Evolutionary conservation across 2,797 vertebrate species (phyloP).

Genomic region (Sebastes taczanowskii): DNA sequence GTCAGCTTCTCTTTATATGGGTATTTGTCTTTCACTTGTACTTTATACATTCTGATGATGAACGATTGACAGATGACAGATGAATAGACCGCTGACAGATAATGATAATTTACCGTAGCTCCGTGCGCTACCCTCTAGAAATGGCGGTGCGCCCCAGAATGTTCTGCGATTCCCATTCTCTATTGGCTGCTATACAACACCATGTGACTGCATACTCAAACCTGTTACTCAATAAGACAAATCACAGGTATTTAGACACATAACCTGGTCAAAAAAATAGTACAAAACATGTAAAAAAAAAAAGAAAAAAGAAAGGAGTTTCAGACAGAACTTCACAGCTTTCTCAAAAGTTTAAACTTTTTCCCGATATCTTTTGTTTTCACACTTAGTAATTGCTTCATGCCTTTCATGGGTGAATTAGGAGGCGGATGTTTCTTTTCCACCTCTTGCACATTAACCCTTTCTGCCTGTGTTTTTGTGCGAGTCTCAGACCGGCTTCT

Average conservation of each 20-base stretch:
- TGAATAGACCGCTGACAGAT: too few species aligned
- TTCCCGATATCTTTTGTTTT: fast-evolving
- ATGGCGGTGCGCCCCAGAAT: too few species aligned
- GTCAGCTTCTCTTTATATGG: too few species aligned
- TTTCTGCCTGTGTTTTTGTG: fast-evolving
- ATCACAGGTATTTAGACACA: neutral
- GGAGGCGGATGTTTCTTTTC: neutral
- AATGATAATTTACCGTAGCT: too few species aligned
- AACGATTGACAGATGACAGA: too few species aligned
- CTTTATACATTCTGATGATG: too few species aligned
- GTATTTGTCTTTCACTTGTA: too few species aligned
- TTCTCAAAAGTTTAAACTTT: neutral
- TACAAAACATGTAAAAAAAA: too few species aligned
- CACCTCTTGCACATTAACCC: fast-evolving
- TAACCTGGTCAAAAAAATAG: fast-evolving
- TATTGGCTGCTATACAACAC: neutral
- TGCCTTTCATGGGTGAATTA: neutral
- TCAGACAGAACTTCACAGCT: neutral
- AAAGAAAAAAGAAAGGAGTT: too few species aligned
- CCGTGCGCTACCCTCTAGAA: too few species aligned
- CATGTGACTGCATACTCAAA: neutral
- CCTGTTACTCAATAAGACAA: neutral
- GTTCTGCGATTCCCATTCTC: too few species aligned
- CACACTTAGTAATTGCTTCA: fast-evolving
- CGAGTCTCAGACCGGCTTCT: conserved; percentile 6